These are phyloP conservation scores for Aporophyla nigra DNA, from an alignment of 2,888 invertebrate species.

Conservation along the genomic window DNA sequence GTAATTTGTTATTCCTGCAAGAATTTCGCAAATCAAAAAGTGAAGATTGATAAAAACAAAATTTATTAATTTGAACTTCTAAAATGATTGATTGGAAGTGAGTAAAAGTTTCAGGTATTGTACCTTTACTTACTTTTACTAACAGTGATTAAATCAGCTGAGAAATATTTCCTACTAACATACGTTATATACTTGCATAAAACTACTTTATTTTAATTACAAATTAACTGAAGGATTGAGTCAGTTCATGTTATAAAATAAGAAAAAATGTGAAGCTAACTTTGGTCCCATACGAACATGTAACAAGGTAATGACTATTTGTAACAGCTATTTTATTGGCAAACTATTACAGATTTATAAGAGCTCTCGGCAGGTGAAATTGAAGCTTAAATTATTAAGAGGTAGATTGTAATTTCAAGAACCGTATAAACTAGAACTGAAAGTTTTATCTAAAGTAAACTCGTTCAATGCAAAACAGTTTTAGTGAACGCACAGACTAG, in stretches of 20 bases:
- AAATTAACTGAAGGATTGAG: constrained; percentile 69
- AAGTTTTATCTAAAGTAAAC: constrained; percentile 78
- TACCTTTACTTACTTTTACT: constrained; percentile 49
- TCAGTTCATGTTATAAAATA: constrained; percentile 73
- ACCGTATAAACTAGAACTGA: constrained; percentile 82
- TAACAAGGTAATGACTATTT: constrained; percentile 69
- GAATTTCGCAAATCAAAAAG: constrained; percentile 47
- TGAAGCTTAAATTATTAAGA: constrained; percentile 87
- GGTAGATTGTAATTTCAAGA: constrained; percentile 90
- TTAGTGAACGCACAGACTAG: constrained; percentile 79
- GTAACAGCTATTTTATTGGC: constrained; percentile 73
- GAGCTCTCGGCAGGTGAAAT: constrained; percentile 74
- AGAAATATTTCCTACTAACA: constrained; percentile 51
- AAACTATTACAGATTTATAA: constrained; percentile 66
- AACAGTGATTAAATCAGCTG: constrained; percentile 56
- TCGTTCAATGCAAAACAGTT: constrained; percentile 76
- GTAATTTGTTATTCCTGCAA: constrained; percentile 52
- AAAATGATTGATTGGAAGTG: constrained; percentile 37
- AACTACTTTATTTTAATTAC: constrained; percentile 62
- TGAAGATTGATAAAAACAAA: constrained; percentile 34
- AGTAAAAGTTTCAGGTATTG: constrained; percentile 46
- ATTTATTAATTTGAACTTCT: constrained; percentile 32
- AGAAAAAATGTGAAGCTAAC: constrained; percentile 74
- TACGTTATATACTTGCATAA: constrained; percentile 51
- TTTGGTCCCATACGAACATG: constrained; percentile 81